Conservation (phyloP, 2,888 invertebrate species). For the Aspidiotus rigidus region DNA sequence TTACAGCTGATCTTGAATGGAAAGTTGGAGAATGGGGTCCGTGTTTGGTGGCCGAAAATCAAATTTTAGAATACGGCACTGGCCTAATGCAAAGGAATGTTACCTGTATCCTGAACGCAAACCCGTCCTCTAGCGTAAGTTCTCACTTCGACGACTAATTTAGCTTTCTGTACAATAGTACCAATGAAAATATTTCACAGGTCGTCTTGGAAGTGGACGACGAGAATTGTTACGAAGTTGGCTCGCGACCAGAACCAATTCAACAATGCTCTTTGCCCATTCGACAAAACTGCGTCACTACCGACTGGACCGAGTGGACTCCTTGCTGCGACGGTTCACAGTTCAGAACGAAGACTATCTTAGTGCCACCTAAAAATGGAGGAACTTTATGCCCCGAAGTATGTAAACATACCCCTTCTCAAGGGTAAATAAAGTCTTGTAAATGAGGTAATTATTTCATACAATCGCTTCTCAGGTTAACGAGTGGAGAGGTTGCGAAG, state of each 20-base stretch:
- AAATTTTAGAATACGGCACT: slow-evolving; percentile 36
- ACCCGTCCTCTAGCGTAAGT: slow-evolving; percentile 39
- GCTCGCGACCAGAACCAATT: slow-evolving; percentile 40
- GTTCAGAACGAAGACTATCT: slow-evolving; percentile 43
- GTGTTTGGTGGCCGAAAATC: slow-evolving; percentile 38
- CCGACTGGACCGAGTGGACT: slow-evolving; percentile 41
- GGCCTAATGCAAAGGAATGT: slow-evolving; percentile 41
- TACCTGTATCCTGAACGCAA: slow-evolving; percentile 40
- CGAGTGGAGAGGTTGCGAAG: slow-evolving; percentile 41
- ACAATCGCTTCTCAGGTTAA: slow-evolving; percentile 39
- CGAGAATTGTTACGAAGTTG: slow-evolving; percentile 41
- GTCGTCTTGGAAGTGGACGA: slow-evolving; percentile 39
- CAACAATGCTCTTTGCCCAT: slow-evolving; percentile 41
- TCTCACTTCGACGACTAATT: too few relatives aligned
- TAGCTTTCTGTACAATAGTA: background rate
- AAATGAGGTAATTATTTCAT: background rate
- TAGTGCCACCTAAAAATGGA: slow-evolving; percentile 42
- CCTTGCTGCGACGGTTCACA: slow-evolving; percentile 43
- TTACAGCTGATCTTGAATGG: slow-evolving; percentile 42
- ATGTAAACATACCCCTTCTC: background rate
- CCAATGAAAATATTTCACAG: slow-evolving; percentile 6
- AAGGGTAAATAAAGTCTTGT: background rate
- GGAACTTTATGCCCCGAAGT: slow-evolving; percentile 43
- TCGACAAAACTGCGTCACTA: slow-evolving; percentile 42
- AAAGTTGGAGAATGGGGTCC: slow-evolving; percentile 41